Conservation (phyloP, 2,797 vertebrate genomes). For the Simalia tracyae region DNA sequence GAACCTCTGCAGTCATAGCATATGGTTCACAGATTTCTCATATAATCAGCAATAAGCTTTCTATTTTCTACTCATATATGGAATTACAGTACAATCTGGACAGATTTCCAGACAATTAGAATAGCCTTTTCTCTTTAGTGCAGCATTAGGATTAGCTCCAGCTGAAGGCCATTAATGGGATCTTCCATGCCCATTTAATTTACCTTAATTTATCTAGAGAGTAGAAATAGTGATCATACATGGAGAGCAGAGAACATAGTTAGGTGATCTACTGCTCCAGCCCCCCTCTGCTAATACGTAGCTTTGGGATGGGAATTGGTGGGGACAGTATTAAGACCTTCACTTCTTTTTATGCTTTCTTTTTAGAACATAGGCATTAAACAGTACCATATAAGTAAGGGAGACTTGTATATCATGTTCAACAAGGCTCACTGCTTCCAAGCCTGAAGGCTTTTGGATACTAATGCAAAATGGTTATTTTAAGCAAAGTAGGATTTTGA, state of each 20-base stretch:
- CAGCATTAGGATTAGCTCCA: background rate
- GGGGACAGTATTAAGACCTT: background rate
- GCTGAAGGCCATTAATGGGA: background rate
- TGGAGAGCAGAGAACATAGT: background rate
- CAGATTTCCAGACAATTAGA: background rate
- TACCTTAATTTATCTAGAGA: background rate
- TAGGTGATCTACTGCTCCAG: background rate
- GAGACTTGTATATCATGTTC: background rate
- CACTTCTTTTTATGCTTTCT: background rate
- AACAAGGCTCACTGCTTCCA: background rate
- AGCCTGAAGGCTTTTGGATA: background rate
- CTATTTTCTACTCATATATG: background rate
- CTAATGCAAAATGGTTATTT: background rate
- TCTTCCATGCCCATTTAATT: background rate
- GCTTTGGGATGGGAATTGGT: background rate
- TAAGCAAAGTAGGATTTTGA: background rate
- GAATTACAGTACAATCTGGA: background rate
- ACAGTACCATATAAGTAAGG: background rate
- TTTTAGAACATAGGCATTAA: background rate
- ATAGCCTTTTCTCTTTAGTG: slow-evolving; percentile 4
- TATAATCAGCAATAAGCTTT: background rate
- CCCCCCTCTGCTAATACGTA: background rate
- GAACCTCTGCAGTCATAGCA: background rate
- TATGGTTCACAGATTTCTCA: background rate
- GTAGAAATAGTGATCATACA: background rate